phyloP scores from a whole-genome alignment of 1,140 invertebrate species.

The Temnothorax nylanderi region DNA sequence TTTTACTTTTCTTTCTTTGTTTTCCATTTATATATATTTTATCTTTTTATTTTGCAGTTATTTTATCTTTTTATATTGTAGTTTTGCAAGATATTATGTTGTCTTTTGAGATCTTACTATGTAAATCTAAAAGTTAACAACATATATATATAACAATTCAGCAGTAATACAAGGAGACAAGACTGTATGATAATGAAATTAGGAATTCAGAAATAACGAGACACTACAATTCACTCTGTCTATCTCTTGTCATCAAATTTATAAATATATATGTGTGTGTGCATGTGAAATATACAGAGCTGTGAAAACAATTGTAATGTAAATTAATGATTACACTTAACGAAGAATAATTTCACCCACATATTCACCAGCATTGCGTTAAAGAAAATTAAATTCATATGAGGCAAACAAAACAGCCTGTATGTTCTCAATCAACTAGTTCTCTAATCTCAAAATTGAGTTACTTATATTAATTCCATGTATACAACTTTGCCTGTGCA shows the following conservation, averaged over 20 bases:
- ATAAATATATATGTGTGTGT: constrained; percentile 4
- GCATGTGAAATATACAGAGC: not conserved
- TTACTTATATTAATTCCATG: constrained; percentile 23
- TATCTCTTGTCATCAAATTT: constrained; percentile 36
- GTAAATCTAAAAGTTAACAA: constrained; percentile 51
- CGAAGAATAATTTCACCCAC: not conserved
- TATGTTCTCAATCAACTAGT: not conserved
- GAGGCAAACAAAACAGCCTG: not conserved
- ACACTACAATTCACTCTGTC: constrained; percentile 25
- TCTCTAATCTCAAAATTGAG: not conserved
- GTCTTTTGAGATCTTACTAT: constrained; percentile 23
- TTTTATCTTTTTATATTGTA: not conserved
- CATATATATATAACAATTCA: constrained; percentile 7
- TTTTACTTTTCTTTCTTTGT: constrained; percentile 3
- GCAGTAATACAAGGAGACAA: not conserved
- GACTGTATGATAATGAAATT: constrained; percentile 12
- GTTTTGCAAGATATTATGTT: constrained; percentile 33
- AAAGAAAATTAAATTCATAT: constrained; percentile 9
- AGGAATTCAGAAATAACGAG: not conserved
- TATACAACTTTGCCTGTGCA: constrained; percentile 36
- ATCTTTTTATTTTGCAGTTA: not conserved
- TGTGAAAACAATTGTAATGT: constrained; percentile 14
- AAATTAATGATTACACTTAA: constrained; percentile 14
- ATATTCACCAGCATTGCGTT: not conserved
- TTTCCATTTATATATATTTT: constrained; percentile 29